A percentile compares a stretch with the other conserved stretches of the same genome.
These are phyloP conservation scores for Danio choprae DNA, from an alignment of 2,797 vertebrate genomes.

Conservation along the genomic window DNA sequence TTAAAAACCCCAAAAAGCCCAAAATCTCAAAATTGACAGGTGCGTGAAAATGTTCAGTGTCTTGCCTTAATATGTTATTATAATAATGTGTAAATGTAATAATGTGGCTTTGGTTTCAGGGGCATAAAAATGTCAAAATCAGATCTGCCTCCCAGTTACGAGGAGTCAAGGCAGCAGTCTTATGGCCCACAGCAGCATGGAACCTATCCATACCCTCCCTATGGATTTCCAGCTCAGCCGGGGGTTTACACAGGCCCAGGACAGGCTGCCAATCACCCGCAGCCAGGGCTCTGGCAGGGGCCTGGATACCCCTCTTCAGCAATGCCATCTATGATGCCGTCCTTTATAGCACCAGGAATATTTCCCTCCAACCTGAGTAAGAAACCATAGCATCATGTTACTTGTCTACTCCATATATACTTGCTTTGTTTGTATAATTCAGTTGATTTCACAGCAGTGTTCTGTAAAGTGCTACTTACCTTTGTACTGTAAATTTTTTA, in stretches of 20 bases:
- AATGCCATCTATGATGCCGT: slow-evolving; percentile 56
- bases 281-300: slow-evolving; percentile 64
- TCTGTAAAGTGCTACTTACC: neutral
- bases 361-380: slow-evolving; percentile 65
- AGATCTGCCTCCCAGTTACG: slow-evolving; percentile 84
- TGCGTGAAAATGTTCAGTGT: too few relatives aligned
- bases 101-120: neutral
- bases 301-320: slow-evolving; percentile 65
- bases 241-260: slow-evolving; percentile 65
- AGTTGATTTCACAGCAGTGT: neutral
- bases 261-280: slow-evolving; percentile 70
- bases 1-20: too few relatives aligned
- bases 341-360: slow-evolving; percentile 26
- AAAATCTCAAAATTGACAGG: too few relatives aligned
- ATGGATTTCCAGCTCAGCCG: slow-evolving; percentile 62
- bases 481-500: neutral
- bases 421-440: neutral
- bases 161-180: slow-evolving; percentile 80
- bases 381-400: neutral
- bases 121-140: slow-evolving; percentile 77
- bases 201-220: slow-evolving; percentile 66
- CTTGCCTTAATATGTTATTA: too few relatives aligned
- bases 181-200: slow-evolving; percentile 67
- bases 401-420: neutral
- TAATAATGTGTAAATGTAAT: neutral